Conservation (phyloP, 2,888 invertebrate species). For the Baronia brevicornis region DNA sequence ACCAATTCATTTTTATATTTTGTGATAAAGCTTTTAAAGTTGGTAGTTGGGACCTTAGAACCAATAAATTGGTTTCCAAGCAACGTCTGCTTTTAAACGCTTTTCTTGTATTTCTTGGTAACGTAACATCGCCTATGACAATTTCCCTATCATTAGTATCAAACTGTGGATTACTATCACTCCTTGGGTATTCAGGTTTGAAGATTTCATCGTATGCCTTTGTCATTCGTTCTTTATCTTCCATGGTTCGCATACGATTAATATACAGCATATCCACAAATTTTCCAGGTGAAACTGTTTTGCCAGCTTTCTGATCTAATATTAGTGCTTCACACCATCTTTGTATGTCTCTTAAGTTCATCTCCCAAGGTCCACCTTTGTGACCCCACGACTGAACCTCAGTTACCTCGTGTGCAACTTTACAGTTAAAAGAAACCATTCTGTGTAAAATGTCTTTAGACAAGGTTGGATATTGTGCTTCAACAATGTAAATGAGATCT, state of each 20-base stretch:
- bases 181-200: slow-evolving; percentile 58
- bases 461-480: slow-evolving; percentile 78
- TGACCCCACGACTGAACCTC: slow-evolving; percentile 82
- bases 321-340: slow-evolving; percentile 91
- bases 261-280: slow-evolving; percentile 88
- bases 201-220: slow-evolving; percentile 67
- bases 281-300: slow-evolving; percentile 67
- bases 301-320: slow-evolving; percentile 40
- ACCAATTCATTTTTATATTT: slow-evolving; percentile 94
- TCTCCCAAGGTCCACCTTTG: slow-evolving; percentile 95
- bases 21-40: slow-evolving; percentile 86
- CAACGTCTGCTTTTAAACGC: slow-evolving; percentile 45
- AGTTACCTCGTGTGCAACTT: slow-evolving; percentile 78
- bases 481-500: slow-evolving; percentile 81
- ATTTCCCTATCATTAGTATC: slow-evolving; percentile 75
- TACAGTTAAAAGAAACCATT: slow-evolving; percentile 87
- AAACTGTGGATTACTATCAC: slow-evolving; percentile 73
- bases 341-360: slow-evolving; percentile 95
- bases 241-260: slow-evolving; percentile 87
- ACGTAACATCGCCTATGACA: slow-evolving; percentile 78
- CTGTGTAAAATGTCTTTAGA: slow-evolving; percentile 76
- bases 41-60: slow-evolving; percentile 77
- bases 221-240: slow-evolving; percentile 84
- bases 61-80: slow-evolving; percentile 52
- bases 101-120: slow-evolving; percentile 57